phyloP scores from a whole-genome alignment of 2,797 vertebrate genomes.

The Borostomias antarcticus region DNA sequence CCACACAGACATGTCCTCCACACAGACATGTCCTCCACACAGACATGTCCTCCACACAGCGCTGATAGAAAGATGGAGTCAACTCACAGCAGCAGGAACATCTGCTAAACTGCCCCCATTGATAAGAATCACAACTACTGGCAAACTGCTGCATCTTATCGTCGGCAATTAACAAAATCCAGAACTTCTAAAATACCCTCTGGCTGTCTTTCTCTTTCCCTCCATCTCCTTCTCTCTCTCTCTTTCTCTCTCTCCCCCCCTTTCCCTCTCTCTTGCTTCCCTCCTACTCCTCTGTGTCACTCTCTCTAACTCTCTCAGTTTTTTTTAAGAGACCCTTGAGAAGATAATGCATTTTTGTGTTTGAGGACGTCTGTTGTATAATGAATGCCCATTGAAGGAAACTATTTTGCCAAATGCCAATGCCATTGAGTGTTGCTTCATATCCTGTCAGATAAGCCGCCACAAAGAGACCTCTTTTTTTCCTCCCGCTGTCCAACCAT shows the following conservation, averaged over 20 bases:
- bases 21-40: too few relatives aligned
- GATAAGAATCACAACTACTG: conserved; percentile 77
- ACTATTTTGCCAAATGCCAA: conserved; percentile 79
- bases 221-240: conserved; percentile 15
- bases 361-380: conserved; percentile 67
- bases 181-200: conserved; percentile 76
- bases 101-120: conserved; percentile 73
- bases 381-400: conserved; percentile 78
- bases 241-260: conserved; percentile 33
- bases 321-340: conserved; percentile 43
- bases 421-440: conserved; percentile 76
- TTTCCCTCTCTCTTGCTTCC: conserved; percentile 13
- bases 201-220: conserved; percentile 56
- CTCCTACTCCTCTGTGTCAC: too few relatives aligned
- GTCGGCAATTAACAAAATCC: conserved; percentile 73
- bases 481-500: conserved; percentile 60
- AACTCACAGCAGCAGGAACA: conserved; percentile 58
- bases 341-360: conserved; percentile 67
- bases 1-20: too few relatives aligned
- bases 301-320: conserved; percentile 11
- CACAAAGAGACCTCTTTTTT: conserved; percentile 77
- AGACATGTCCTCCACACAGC: conserved; percentile 40
- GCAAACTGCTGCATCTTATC: conserved; percentile 77
- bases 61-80: conserved; percentile 52
- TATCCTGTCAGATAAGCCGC: conserved; percentile 82